phyloP scores from a whole-genome alignment of 1,140 invertebrate species.

The Babylonia areolata region DNA sequence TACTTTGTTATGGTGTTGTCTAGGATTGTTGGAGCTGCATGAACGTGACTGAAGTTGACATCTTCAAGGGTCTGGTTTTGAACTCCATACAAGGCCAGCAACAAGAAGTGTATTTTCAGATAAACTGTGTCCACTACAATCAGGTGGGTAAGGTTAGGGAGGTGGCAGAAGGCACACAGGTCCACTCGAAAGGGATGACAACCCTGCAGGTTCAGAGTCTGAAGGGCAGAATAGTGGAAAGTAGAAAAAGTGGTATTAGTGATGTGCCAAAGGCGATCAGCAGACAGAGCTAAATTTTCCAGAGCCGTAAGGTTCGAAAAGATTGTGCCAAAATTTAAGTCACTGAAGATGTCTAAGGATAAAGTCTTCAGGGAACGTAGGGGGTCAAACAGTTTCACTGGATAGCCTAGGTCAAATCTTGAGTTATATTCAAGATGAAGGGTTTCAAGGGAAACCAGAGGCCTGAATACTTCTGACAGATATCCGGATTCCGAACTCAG shows the following conservation, averaged over 20 bases:
- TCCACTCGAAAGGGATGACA: background rate
- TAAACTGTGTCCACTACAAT: background rate
- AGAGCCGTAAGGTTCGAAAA: background rate
- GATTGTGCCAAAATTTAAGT: background rate
- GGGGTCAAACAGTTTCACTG: background rate
- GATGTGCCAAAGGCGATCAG: background rate
- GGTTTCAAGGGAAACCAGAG: background rate
- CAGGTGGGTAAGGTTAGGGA: background rate
- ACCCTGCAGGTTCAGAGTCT: background rate
- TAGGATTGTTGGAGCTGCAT: background rate
- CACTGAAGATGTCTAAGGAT: constrained; percentile 4
- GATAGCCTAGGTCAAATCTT: background rate
- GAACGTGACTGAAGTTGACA: background rate
- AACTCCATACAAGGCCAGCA: constrained; percentile 9
- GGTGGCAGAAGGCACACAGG: background rate
- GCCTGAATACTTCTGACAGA: background rate
- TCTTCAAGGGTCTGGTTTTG: background rate
- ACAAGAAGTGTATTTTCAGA: background rate
- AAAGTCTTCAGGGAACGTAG: background rate
- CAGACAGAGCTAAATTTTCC: too few species aligned
- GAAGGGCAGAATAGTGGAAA: background rate
- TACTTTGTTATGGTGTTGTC: background rate
- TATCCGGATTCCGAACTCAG: background rate
- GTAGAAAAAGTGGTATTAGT: background rate
- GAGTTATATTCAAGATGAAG: background rate